Base-by-base conservation (phyloP, 2,797 vertebrate species). In the Esox masquinongy region DNA sequence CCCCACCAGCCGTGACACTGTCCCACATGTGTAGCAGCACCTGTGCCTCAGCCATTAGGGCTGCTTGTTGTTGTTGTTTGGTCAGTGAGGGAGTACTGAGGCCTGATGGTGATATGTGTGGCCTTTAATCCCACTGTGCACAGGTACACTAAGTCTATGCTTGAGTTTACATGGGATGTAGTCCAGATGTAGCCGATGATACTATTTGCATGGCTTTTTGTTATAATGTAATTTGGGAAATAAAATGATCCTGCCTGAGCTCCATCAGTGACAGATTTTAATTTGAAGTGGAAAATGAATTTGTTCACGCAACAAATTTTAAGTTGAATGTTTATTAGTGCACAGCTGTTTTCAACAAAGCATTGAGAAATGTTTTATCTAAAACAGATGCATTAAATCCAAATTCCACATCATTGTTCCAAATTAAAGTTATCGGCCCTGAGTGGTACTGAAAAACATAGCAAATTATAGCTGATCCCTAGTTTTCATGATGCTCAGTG, bases 41-140 rank as follows among this genome's bases (percentile, higher is more conserved):
- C 64, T 59, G 70, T 83, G 82, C 70, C 70, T 74, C 77, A 5
- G 4, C 78, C 51, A 36, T 78, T 85, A 78, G 64, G 31, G 66
- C 73, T 34, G 43, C 36, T 39, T 39, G 7, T 11, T 47, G 43
- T 6, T 64, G 77, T 34, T 68, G 66, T 68, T 8, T 39, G 29
- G 68, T 74, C 68, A 64, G 53, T 15, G 17, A 22, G 53, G 22
- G 26, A 63, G 70, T 70, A 39, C 22, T 64, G 77, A 69, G 75
- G 47, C 74, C 85, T 80, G 74, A 89, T 91, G 89, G 89, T 90
- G 74, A 78, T 86, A 59, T 76, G 73, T 26, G 83, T 86, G 84
- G 87, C 86, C 51, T 82, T 77, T 78, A 82, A 80, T 79, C 80
- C 75, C 74, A 82, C 83, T 74, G 70, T 80, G 77, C 80, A 79